phyloP scores from a whole-genome alignment of 1,140 invertebrate genomes.

The Platyscapa corneri region DNA sequence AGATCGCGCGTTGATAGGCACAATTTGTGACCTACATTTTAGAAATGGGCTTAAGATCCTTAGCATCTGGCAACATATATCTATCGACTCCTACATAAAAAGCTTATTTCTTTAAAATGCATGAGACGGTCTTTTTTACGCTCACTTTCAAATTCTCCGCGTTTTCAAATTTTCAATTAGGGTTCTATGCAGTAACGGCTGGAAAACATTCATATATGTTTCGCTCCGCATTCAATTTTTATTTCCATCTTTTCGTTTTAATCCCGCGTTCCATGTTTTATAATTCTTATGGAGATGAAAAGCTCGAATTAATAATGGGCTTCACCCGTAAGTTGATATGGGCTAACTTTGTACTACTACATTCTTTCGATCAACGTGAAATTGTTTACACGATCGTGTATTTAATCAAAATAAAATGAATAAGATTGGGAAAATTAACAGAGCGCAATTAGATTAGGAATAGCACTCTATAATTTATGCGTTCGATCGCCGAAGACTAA shows the following conservation, averaged over 20 bases:
- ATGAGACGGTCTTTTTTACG: neutral
- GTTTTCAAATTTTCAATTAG: neutral
- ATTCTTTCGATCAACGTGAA: constrained; percentile 7
- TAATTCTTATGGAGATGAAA: neutral
- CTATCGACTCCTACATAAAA: constrained; percentile 8
- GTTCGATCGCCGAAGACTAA: neutral
- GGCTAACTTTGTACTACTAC: neutral
- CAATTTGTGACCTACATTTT: constrained; percentile 33
- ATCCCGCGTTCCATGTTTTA: neutral
- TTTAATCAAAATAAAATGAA: constrained; percentile 8
- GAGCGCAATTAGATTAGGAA: neutral
- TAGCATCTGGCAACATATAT: neutral
- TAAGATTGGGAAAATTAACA: constrained; percentile 17
- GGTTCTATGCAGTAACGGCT: neutral
- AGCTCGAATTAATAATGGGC: neutral
- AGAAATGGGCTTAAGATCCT: neutral
- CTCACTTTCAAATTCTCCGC: neutral
- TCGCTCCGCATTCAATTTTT: neutral
- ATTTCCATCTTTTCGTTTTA: too few species aligned
- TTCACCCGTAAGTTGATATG: neutral
- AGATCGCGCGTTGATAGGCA: constrained; percentile 2
- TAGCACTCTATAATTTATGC: constrained; percentile 10
- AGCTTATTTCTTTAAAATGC: constrained; percentile 26
- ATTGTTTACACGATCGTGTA: constrained; percentile 4
- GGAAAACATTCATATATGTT: neutral